Percentiles rank a stretch among this genome's conserved stretches.
Evolutionary conservation across 2,113 vertebrate genomes (phyloP).

Genomic region (Lophotis ruficrista): DNA sequence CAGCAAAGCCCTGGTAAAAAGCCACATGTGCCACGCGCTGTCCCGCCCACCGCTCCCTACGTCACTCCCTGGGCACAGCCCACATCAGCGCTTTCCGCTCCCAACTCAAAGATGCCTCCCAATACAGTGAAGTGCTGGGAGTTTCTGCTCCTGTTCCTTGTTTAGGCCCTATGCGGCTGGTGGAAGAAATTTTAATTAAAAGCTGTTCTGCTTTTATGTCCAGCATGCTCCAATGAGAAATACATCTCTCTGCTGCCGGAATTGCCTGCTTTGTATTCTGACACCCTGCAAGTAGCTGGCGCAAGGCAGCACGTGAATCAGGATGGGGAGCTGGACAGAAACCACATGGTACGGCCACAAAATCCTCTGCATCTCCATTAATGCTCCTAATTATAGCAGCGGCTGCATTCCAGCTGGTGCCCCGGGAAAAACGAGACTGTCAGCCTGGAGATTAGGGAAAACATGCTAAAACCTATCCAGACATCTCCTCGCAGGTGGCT

Average conservation of each 20-base stretch:
- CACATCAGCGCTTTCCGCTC: not conserved
- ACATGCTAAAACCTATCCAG: not conserved
- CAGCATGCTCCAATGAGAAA: not conserved
- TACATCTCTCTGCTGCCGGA: not conserved
- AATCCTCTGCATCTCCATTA: not conserved
- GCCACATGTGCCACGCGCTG: not conserved
- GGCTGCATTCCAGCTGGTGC: slow-evolving; percentile 2
- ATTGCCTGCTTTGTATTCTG: slow-evolving; percentile 10
- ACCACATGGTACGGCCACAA: not conserved
- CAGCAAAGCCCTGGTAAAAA: not conserved
- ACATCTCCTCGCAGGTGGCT: fast-evolving
- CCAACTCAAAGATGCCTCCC: not conserved
- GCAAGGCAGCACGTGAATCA: not conserved
- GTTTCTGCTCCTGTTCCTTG: not conserved
- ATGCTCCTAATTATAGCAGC: not conserved
- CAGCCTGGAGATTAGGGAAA: not conserved
- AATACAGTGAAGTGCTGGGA: not conserved
- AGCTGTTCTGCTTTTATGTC: slow-evolving; percentile 41
- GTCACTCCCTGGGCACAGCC: not conserved
- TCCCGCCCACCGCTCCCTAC: not conserved
- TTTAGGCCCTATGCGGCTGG: not conserved
- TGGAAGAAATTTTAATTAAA: slow-evolving; percentile 37
- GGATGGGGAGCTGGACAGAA: not conserved
- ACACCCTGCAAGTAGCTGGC: not conserved
- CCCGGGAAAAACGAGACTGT: not conserved